phyloP scores from a whole-genome alignment of 2,888 invertebrate species.

The Tetranychus truncatus region DNA sequence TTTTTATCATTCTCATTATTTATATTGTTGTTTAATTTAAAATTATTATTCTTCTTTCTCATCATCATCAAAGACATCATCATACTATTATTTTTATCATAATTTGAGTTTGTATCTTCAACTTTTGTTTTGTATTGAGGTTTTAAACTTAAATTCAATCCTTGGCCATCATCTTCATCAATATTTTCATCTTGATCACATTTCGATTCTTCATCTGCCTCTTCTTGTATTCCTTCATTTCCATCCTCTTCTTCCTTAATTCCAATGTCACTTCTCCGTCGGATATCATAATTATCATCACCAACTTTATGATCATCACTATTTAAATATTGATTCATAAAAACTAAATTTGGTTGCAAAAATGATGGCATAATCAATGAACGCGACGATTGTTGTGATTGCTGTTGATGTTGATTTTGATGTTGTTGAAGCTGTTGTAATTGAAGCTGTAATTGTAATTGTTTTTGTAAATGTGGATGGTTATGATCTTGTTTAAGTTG shows the following conservation, averaged over 20 bases:
- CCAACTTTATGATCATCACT: background rate
- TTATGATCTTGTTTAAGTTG: constrained; percentile 9
- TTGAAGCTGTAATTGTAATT: background rate
- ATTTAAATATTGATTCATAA: constrained; percentile 12
- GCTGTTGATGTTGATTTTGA: too few species aligned
- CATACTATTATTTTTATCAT: background rate
- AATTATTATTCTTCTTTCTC: background rate
- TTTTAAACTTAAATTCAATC: constrained; percentile 2
- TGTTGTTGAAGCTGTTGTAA: too few species aligned
- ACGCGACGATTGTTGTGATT: background rate
- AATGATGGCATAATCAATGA: constrained; percentile 13
- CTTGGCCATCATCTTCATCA: constrained; percentile 6
- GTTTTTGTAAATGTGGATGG: background rate
- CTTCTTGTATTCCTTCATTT: background rate
- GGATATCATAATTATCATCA: background rate
- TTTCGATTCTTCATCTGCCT: background rate
- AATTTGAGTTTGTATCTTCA: background rate
- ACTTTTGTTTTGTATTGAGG: background rate
- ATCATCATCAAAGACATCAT: background rate
- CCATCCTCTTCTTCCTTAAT: background rate
- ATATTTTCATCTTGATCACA: constrained; percentile 6
- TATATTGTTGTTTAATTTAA: background rate
- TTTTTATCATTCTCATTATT: background rate
- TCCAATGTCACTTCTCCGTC: background rate
- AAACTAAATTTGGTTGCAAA: constrained; percentile 15